phyloP scores from a whole-genome alignment of 2,888 invertebrate genomes.

The Sycophila texana region DNA sequence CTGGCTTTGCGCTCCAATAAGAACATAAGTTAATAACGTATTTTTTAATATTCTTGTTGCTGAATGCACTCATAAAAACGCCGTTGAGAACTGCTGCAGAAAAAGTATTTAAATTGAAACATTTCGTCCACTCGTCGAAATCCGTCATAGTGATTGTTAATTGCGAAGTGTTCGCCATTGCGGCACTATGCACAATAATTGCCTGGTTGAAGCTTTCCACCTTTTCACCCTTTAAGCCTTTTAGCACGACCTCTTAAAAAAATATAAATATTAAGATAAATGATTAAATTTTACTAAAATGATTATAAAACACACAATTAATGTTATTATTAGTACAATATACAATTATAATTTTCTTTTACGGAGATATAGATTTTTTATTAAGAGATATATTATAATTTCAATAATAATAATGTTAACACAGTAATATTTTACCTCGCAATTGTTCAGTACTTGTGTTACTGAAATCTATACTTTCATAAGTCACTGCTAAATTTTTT shows the following conservation, averaged over 20 bases:
- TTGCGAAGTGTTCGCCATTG: conserved; percentile 84
- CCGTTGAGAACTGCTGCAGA: conserved; percentile 84
- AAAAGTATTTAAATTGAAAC: conserved; percentile 87
- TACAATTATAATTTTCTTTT: too few relatives aligned
- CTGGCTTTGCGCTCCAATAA: conserved; percentile 86
- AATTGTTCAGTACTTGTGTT: conserved; percentile 54
- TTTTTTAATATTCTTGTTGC: conserved; percentile 73
- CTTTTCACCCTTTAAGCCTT: conserved; percentile 75
- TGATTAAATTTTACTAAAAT: background rate
- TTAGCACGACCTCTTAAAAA: conserved; percentile 74
- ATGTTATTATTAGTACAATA: too few relatives aligned
- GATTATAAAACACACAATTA: too few relatives aligned
- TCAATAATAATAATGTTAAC: background rate
- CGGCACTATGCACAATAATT: conserved; percentile 90
- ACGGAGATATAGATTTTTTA: too few relatives aligned
- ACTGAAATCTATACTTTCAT: conserved; percentile 73
- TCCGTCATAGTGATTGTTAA: conserved; percentile 81
- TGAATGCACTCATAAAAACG: conserved; percentile 83
- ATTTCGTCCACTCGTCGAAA: conserved; percentile 80
- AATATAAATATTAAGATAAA: conserved; percentile 8
- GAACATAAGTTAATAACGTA: conserved; percentile 90
- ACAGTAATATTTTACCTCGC: conserved; percentile 19
- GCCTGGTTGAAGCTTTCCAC: conserved; percentile 80
- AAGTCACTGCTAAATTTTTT: conserved; percentile 76
- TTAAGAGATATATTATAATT: background rate